Evolutionary conservation across 2,888 invertebrate genomes (phyloP).

Genomic region (Hymenopus coronatus): DNA sequence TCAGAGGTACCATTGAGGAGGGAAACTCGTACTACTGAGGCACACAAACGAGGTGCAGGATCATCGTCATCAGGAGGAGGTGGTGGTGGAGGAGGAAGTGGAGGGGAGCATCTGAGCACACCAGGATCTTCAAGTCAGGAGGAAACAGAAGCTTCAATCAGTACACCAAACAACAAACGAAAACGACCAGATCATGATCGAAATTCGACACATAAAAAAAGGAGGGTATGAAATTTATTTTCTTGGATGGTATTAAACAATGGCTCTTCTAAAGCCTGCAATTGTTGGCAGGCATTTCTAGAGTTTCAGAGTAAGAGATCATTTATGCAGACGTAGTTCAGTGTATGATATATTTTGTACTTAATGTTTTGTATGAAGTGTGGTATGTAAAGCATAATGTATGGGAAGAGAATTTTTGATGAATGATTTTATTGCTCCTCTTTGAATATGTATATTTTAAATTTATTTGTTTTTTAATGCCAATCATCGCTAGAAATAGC

Average conservation of each 20-base stretch:
- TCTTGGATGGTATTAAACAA: background rate
- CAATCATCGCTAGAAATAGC: too few species aligned
- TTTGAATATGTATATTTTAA: too few species aligned
- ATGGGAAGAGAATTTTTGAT: too few species aligned
- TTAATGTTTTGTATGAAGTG: too few species aligned
- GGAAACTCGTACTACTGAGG: constrained; percentile 31
- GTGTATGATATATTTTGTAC: too few species aligned
- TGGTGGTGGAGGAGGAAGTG: background rate
- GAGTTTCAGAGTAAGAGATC: too few species aligned
- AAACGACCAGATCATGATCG: constrained; percentile 7
- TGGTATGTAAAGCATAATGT: too few species aligned
- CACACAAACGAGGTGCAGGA: constrained; percentile 18
- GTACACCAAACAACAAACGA: constrained; percentile 14
- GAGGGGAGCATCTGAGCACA: constrained; percentile 15
- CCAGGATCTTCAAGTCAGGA: constrained; percentile 19
- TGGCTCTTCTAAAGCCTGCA: background rate
- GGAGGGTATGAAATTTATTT: constrained; percentile 19
- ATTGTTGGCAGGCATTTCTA: too few species aligned
- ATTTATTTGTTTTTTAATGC: too few species aligned
- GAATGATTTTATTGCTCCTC: too few species aligned
- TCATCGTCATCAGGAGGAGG: background rate
- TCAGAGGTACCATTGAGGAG: constrained; percentile 25
- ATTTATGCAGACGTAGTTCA: too few species aligned
- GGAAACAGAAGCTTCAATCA: background rate
- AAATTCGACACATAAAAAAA: constrained; percentile 17